Base-by-base conservation (phyloP, 2,888 invertebrate species). In the Orchesella flavescens region DNA sequence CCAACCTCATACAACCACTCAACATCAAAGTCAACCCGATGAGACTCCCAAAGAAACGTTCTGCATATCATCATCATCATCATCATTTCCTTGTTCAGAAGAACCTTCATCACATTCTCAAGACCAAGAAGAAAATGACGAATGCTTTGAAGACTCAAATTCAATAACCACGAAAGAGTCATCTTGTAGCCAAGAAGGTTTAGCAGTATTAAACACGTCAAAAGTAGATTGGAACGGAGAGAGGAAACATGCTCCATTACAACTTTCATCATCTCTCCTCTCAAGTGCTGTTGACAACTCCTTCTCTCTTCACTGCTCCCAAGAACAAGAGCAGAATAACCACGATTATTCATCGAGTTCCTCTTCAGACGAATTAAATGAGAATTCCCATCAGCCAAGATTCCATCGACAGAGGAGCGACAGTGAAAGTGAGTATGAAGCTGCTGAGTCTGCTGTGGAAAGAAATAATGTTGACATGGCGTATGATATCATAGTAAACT, bases 381-480 rank as follows among this genome's bases (percentile, higher is more conserved):
- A 83, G 44, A 43, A 46, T 21, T 10, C 21, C 21, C 55, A 53
- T 34, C 78, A 75, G 24, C 83, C 77, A 73, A 59, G 72, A 76
- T 80, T 84, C 49, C 79, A 63, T 44, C 76, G 87, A 61, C 84
- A 87, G 53, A 84, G 87, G 53, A 87, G 87, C 71, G 83, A 84
- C 72, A 87, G 87, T 83, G 87, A 87, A 86, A 87, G 86, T 81
- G 87, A 87, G 34, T 87, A 86, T 71, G 87, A 87, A 76, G 84
- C 82, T 59, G 86, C 84, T 24, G 87, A 87, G 69, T 84, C 85
- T 13, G 86, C 87, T 24, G 77, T 87, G 53, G 85, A 85, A 72
- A 75, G 81, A 69, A 84, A 87, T 84, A 84, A 85, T 71, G 68
- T 84, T 44, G 84, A 82, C 34, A 78, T 84, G 86, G 86, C 86